A percentile compares a stretch with the other conserved stretches of the same genome.
Evolutionary conservation across 2,113 vertebrate genomes (phyloP).

Genomic region (Salvator merianae): DNA sequence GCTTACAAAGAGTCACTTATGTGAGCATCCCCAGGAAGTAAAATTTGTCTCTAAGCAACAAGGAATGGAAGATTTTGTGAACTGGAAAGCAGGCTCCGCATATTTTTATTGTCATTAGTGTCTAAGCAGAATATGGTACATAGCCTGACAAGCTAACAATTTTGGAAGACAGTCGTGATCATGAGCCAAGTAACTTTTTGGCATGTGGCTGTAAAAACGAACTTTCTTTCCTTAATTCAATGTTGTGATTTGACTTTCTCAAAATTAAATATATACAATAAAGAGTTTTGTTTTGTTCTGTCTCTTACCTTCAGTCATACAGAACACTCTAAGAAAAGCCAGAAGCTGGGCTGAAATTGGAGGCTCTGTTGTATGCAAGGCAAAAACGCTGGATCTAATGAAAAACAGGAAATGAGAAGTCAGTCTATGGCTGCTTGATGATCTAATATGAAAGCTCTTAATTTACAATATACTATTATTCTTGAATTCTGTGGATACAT

Average conservation of each 20-base stretch:
- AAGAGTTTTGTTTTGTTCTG: neutral
- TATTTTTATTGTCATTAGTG: neutral
- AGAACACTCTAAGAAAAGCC: conserved; percentile 97
- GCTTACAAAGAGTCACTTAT: neutral
- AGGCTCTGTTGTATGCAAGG: conserved; percentile 89
- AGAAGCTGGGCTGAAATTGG: conserved; percentile 95
- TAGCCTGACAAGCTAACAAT: neutral
- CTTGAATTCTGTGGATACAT: neutral
- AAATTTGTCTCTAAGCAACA: neutral
- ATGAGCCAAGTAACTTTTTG: neutral
- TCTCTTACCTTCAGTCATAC: conserved; percentile 94
- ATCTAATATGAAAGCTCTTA: conserved; percentile 11
- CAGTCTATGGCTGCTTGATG: neutral
- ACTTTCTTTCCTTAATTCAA: neutral
- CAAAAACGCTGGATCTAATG: conserved; percentile 92
- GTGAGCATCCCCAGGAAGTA: neutral
- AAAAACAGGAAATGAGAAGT: conserved; percentile 37
- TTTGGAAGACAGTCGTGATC: neutral
- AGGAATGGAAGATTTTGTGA: neutral
- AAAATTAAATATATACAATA: neutral
- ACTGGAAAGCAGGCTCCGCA: neutral
- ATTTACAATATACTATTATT: neutral
- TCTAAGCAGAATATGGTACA: neutral
- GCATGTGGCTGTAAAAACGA: neutral
- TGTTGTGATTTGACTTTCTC: neutral